Evolutionary conservation across 1,140 invertebrate genomes (phyloP).

Genomic region (Sinella curviseta): DNA sequence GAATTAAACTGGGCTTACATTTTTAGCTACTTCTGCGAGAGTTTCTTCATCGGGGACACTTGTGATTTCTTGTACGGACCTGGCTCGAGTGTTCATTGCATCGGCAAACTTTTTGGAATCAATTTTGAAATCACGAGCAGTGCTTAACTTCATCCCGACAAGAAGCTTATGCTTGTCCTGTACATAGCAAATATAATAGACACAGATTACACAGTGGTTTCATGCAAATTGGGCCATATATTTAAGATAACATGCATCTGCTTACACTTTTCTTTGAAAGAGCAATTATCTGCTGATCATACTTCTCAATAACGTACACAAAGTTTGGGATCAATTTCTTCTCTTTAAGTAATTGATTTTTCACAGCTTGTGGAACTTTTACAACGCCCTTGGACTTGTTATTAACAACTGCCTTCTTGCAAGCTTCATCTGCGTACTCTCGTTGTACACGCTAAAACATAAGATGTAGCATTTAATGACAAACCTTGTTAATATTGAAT

Average conservation of each 20-base stretch:
- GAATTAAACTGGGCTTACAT: no score
- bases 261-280: slow-evolving; percentile 32
- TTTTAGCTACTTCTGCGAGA: background rate
- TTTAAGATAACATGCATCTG: slow-evolving; percentile 36
- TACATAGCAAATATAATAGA: background rate
- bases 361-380: slow-evolving; percentile 25
- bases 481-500: background rate
- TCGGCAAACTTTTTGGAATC: slow-evolving; percentile 4
- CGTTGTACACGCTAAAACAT: slow-evolving; percentile 28
- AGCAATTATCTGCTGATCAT: slow-evolving; percentile 37
- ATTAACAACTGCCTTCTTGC: background rate
- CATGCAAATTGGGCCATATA: no score
- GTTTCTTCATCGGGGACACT: background rate
- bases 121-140: slow-evolving; percentile 44
- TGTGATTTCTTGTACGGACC: background rate
- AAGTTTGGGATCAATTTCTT: slow-evolving; percentile 38
- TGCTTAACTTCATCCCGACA: slow-evolving; percentile 43
- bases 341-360: slow-evolving; percentile 38
- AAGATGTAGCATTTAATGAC: background rate
- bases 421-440: slow-evolving; percentile 22
- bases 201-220: no score
- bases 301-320: slow-evolving; percentile 44
- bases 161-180: slow-evolving; percentile 26
- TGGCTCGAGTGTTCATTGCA: background rate
- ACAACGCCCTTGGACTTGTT: slow-evolving; percentile 30